Conservation (phyloP, 1,140 invertebrate species). For the Homarus americanus region DNA sequence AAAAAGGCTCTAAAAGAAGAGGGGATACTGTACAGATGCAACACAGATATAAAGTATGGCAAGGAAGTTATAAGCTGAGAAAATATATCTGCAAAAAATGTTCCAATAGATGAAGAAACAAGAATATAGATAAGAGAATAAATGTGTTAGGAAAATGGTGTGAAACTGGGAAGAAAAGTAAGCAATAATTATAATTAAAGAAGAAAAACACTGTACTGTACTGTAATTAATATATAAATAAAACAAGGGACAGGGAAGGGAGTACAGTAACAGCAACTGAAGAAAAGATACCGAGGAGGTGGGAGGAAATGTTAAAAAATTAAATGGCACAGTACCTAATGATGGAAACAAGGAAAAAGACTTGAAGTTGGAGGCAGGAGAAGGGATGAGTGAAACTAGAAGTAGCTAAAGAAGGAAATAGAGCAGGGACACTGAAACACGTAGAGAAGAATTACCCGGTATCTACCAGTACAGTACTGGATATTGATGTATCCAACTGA, state of each 20-base stretch:
- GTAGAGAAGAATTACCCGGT: background rate
- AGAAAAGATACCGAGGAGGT: background rate
- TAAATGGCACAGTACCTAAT: background rate
- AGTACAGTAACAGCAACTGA: background rate
- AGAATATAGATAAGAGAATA: background rate
- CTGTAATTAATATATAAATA: background rate
- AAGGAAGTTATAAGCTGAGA: too few relatives aligned
- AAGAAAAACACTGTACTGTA: background rate
- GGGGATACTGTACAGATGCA: background rate
- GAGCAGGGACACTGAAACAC: background rate
- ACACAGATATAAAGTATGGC: too few relatives aligned
- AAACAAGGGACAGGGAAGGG: background rate
- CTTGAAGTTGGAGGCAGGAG: background rate
- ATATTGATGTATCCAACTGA: background rate
- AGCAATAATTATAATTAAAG: background rate
- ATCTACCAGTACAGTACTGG: background rate
- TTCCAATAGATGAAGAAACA: background rate
- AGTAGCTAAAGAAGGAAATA: background rate
- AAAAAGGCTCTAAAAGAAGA: background rate
- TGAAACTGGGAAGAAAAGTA: background rate
- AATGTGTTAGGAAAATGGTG: background rate
- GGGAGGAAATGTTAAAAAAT: background rate
- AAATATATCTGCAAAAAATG: background rate
- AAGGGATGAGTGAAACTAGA: background rate
- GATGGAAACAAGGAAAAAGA: background rate